phyloP scores from a whole-genome alignment of 2,113 vertebrate species.

The Ceyx cyanopectus region DNA sequence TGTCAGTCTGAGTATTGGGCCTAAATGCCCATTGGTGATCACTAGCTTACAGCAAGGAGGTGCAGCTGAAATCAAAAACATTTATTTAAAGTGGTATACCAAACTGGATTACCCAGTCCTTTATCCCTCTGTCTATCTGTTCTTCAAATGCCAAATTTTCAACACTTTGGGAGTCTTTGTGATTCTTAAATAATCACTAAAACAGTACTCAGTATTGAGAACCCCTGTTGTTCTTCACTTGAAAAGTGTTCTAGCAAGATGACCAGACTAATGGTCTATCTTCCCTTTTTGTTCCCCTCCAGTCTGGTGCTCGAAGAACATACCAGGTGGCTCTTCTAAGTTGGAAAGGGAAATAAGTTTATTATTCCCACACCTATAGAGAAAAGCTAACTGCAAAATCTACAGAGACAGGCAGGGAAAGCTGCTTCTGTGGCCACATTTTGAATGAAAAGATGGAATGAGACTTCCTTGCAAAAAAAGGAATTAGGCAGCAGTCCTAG shows the following conservation, averaged over 20 bases:
- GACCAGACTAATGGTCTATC: neutral
- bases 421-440: neutral
- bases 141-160: no score
- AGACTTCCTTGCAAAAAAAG: neutral
- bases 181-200: no score
- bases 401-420: neutral
- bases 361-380: neutral
- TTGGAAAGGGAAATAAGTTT: neutral
- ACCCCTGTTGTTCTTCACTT: no score
- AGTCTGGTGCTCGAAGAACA: neutral
- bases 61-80: no score
- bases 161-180: no score
- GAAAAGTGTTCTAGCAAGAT: neutral
- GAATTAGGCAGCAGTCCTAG: neutral
- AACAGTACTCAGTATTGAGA: no score
- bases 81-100: no score
- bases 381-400: neutral
- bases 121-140: no score
- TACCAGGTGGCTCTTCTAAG: neutral
- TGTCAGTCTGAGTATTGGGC: no score
- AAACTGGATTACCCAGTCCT: no score
- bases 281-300: neutral
- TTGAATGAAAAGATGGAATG: neutral
- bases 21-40: no score
- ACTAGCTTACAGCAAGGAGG: no score